Evolutionary conservation across 2,888 invertebrate genomes (phyloP).

Genomic region (Hirtodrosophila trivittata): DNA sequence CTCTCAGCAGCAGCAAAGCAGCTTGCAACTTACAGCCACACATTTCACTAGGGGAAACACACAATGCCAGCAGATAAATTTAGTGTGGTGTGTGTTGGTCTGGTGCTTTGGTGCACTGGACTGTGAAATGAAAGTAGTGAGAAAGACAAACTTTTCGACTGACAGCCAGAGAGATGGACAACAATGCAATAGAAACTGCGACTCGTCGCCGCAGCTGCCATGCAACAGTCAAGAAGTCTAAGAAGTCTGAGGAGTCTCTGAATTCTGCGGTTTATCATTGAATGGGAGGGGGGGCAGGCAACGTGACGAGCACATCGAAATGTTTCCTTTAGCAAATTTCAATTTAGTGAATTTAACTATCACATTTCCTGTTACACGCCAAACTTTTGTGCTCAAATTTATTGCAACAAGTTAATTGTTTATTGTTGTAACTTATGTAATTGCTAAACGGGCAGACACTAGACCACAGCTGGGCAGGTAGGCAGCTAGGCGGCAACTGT

Average conservation of each 20-base stretch:
- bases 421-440: constrained; percentile 60
- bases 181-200: constrained; percentile 32
- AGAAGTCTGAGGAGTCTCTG: constrained; percentile 28
- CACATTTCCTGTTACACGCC: constrained; percentile 54
- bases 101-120: constrained; percentile 41
- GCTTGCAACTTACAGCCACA: constrained; percentile 7
- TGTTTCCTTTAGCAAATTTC: constrained; percentile 52
- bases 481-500: not conserved
- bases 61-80: constrained; percentile 55
- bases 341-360: constrained; percentile 53
- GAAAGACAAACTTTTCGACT: not conserved
- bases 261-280: constrained; percentile 50
- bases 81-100: not conserved
- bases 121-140: constrained; percentile 67
- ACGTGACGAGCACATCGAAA: constrained; percentile 46
- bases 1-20: constrained; percentile 9
- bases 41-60: constrained; percentile 36
- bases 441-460: constrained; percentile 16
- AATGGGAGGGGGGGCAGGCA: constrained; percentile 15
- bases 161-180: constrained; percentile 10
- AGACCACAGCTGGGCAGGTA: not conserved
- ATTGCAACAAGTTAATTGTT: constrained; percentile 67
- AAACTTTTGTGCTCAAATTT: constrained; percentile 35
- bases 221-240: constrained; percentile 31
- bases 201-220: constrained; percentile 6